Evolutionary conservation across 2,888 invertebrate species (phyloP).

Genomic region (Anoplius nigerrimus): DNA sequence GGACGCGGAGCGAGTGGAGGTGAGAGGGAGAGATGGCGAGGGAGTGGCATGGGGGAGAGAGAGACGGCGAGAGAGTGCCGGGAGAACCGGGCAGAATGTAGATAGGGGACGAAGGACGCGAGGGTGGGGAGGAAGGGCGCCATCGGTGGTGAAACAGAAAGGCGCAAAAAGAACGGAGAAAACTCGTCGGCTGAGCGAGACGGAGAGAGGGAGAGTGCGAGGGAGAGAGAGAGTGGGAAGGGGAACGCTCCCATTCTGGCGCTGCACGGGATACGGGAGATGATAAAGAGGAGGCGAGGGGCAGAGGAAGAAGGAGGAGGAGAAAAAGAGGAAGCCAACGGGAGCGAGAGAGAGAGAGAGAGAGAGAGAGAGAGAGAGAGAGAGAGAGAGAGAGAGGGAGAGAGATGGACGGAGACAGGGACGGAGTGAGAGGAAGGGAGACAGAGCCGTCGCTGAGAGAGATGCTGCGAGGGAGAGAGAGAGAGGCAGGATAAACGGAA

Average conservation of each 20-base stretch:
- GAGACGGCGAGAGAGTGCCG: constrained; percentile 19
- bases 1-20: constrained; percentile 22
- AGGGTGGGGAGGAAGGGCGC: not conserved
- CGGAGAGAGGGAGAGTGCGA: not conserved
- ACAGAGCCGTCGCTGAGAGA: constrained; percentile 40
- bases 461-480: constrained; percentile 23
- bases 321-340: no score
- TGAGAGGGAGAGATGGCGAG: constrained; percentile 22
- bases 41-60: constrained; percentile 29
- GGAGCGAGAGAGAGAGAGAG: no score
- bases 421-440: constrained; percentile 45
- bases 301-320: constrained; percentile 1
- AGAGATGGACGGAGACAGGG: constrained; percentile 55
- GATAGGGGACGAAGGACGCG: constrained; percentile 1
- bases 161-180: not conserved
- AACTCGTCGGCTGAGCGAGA: not conserved
- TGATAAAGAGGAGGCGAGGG: not conserved
- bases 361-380: not conserved
- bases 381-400: constrained; percentile 49
- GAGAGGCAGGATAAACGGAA: constrained; percentile 9
- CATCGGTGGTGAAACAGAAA: no score
- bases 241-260: not conserved
- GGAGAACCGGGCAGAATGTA: constrained; percentile 2
- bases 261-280: not conserved
- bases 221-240: not conserved